Base-by-base conservation (phyloP, 2,888 invertebrate species). In the Drosophila gaucha region DNA sequence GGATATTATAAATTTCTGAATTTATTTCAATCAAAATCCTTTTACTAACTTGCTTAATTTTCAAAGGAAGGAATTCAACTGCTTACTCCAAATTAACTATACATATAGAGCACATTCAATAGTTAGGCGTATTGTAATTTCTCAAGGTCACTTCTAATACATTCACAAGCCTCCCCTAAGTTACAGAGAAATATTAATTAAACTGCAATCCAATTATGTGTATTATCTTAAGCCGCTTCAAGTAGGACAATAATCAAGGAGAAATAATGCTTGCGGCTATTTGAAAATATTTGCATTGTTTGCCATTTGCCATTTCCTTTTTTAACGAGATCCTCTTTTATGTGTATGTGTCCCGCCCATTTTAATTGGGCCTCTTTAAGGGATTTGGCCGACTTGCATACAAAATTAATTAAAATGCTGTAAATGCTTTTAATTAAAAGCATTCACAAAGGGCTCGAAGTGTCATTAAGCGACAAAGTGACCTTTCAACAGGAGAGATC, bases 311-410 rank as follows among this genome's bases (percentile, higher is more conserved):
- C 14, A n/a, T n/a, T n/a, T n/a, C n/a, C n/a, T n/a, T n/a, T n/a
- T n/a, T n/a, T n/a, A n/a, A n/a, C n/a, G n/a, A n/a, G n/a, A n/a
- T n/a, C n/a, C n/a, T n/a, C n/a, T n/a, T n/a, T n/a, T n/a, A n/a
- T n/a, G n/a, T n/a, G n/a, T n/a, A n/a, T n/a, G n/a, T n/a, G n/a
- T n/a, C n/a, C n/a, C n/a, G n/a, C 18, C 75, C 44, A 44, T 67
- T 80, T 80, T 86, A 80, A 80, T 80, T 80, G 84, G 62, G 30
- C 52, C 56, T 55, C 69, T 75, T 78, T 51, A 68, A 70, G 66
- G 57, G 55, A 43, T 54, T 76, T 12, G 20, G 31, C 26, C 4
- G 43, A 33, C 43, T 69, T 58, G 58, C 64, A 59, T 44, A 18
- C 51, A 24, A 31, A 63, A 63, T 75, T 75, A 59, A 72, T 72